These are phyloP conservation scores for Vannuccia rotundouncinata DNA, from an alignment of 2,888 invertebrate genomes.

Conservation along the genomic window DNA sequence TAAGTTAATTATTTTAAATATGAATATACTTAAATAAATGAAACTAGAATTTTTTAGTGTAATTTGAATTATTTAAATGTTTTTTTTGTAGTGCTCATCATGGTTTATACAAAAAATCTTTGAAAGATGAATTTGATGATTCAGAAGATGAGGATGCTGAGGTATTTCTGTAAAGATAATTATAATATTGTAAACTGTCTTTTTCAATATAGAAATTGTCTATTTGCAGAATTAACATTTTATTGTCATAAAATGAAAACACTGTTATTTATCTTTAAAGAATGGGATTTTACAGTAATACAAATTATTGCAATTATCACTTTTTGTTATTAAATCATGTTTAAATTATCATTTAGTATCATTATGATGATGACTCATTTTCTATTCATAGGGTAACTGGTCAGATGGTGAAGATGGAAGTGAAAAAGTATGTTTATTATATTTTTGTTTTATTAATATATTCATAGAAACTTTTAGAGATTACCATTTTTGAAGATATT, in stretches of 20 bases:
- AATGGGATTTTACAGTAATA: too few species aligned
- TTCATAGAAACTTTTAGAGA: neutral
- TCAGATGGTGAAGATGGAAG: neutral
- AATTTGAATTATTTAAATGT: neutral
- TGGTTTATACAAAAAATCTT: neutral
- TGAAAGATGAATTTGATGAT: neutral
- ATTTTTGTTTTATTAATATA: neutral
- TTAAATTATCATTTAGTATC: neutral
- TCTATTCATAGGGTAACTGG: neutral
- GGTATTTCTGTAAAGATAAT: too few species aligned
- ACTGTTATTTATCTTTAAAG: too few species aligned
- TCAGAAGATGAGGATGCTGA: neutral
- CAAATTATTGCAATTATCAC: too few species aligned
- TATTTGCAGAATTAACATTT: too few species aligned
- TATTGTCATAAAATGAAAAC: too few species aligned
- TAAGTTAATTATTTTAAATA: too few species aligned
- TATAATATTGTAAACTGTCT: too few species aligned
- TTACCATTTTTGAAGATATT: too few species aligned
- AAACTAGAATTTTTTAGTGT: neutral
- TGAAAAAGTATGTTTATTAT: conserved; percentile 2
- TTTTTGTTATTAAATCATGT: too few species aligned
- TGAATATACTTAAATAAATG: too few species aligned
- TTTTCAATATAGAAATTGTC: neutral
- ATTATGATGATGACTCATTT: neutral
- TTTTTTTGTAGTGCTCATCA: neutral